phyloP scores from a whole-genome alignment of 2,113 vertebrate species.

The Cryptomyrus ogoouensis region DNA sequence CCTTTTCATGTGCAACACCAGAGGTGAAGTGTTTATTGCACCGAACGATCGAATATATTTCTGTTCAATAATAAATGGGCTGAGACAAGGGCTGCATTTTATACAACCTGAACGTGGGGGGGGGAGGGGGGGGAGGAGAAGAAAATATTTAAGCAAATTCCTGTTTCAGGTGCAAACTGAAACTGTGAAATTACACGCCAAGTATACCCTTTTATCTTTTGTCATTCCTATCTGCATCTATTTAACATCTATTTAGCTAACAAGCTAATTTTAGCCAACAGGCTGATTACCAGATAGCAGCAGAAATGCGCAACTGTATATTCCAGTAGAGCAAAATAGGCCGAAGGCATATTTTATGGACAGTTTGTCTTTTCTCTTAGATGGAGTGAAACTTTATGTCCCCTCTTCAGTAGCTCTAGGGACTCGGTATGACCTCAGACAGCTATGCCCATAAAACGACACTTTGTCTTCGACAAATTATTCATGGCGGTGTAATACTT shows the following conservation, averaged over 20 bases:
- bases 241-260: neutral
- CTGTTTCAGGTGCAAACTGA: neutral
- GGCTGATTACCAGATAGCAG: neutral
- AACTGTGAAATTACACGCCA: neutral
- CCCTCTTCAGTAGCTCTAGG: neutral
- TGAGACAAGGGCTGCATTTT: neutral
- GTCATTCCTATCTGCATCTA: neutral
- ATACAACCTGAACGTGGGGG: neutral
- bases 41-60: neutral
- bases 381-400: neutral
- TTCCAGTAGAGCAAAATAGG: neutral
- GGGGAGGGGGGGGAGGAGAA: neutral
- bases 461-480: slow-evolving; percentile 16
- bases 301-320: neutral
- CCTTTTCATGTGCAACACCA: neutral
- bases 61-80: slow-evolving; percentile 19
- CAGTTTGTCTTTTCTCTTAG: slow-evolving; percentile 5
- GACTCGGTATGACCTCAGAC: neutral
- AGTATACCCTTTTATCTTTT: neutral
- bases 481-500: slow-evolving; percentile 1
- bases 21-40: slow-evolving; percentile 15
- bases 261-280: neutral
- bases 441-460: neutral
- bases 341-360: neutral
- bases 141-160: neutral